Percentiles rank a stretch among this genome's conserved stretches.
Conservation (phyloP, 2,113 vertebrate genomes). For the Neodontobutis hainanensis region DNA sequence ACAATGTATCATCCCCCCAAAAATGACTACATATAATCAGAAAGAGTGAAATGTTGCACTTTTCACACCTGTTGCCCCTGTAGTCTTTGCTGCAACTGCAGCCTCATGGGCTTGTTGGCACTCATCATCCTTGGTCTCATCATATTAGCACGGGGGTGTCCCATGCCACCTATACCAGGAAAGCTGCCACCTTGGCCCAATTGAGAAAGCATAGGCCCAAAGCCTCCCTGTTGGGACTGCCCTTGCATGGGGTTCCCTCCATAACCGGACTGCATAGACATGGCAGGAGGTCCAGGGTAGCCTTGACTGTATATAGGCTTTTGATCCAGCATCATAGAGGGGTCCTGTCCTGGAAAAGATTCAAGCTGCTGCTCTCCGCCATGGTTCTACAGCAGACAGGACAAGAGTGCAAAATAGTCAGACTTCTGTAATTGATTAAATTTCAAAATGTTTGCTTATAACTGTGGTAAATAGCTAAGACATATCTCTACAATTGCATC, state of each 20-base stretch:
- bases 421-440: conserved; percentile 51
- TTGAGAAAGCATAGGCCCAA: conserved; percentile 80
- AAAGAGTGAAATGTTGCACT: no score
- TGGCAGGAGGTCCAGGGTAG: conserved; percentile 84
- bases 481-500: conserved; percentile 41
- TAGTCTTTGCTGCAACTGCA: conserved; percentile 95
- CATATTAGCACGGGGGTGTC: conserved; percentile 84
- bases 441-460: conserved; percentile 40
- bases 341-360: conserved; percentile 88
- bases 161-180: conserved; percentile 83
- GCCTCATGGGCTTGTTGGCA: conserved; percentile 91
- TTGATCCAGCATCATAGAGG: conserved; percentile 89
- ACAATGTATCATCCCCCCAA: neutral
- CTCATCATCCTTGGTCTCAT: conserved; percentile 89
- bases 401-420: conserved; percentile 36
- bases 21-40: no score
- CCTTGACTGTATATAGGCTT: conserved; percentile 89
- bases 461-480: conserved; percentile 50
- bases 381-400: conserved; percentile 56
- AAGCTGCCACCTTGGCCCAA: conserved; percentile 79
- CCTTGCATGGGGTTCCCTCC: conserved; percentile 76
- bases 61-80: conserved; percentile 93
- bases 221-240: conserved; percentile 66
- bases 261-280: conserved; percentile 86
- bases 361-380: conserved; percentile 78